Evolutionary conservation across 2,888 invertebrate genomes (phyloP).

Genomic region (Ditula angustiorana): DNA sequence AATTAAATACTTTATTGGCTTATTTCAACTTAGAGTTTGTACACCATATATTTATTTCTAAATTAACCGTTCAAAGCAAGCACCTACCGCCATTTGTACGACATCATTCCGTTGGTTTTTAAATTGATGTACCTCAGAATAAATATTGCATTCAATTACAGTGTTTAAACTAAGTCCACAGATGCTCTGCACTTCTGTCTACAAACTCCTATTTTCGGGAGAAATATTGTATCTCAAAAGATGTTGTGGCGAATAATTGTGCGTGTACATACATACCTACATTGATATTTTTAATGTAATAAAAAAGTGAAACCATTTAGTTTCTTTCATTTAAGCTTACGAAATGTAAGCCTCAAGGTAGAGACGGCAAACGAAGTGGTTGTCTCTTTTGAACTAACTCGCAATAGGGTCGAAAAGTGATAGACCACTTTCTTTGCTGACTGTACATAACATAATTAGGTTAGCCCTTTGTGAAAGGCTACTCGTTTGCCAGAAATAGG

Average conservation of each 20-base stretch:
- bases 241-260: slow-evolving; percentile 35
- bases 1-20: no score
- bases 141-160: background rate
- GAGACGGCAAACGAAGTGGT: no score
- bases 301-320: slow-evolving; percentile 4
- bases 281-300: slow-evolving; percentile 36
- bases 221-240: slow-evolving; percentile 24
- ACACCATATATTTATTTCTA: background rate
- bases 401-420: no score
- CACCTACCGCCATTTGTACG: background rate
- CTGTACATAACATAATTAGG: no score
- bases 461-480: no score
- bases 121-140: background rate
- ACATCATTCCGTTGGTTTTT: background rate
- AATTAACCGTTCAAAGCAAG: background rate
- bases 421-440: no score
- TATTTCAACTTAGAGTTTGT: no score
- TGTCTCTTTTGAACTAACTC: no score
- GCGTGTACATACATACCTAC: slow-evolving; percentile 21
- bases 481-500: no score
- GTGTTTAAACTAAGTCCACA: background rate
- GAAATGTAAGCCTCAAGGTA: no score
- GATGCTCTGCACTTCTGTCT: background rate
- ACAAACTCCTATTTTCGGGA: background rate
- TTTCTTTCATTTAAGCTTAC: background rate